Evolutionary conservation across 2,113 vertebrate species (phyloP), one percentile per base, ranked within the genome.

Genomic region (Hippocampus comes): DNA sequence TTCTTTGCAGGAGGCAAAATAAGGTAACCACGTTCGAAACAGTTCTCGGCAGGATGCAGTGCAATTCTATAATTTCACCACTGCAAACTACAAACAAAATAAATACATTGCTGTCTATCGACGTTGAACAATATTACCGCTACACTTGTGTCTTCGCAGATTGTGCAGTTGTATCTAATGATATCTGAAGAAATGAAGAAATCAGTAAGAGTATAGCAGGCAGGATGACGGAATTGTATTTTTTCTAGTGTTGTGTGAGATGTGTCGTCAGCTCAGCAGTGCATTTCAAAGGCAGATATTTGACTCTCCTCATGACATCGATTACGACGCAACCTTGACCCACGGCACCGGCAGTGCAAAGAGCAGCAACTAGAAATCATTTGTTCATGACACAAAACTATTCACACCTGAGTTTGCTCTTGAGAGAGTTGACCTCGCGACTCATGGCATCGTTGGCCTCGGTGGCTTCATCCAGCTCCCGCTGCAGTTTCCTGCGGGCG

Each of bases 401-500:
- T 43, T 68, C 84, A 82, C 78, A 91, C 90, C 90, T 87, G 78
- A 91, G 87, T 87, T 91, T 91, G 80, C 73, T 91, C 80, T 90
- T 91, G 8, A 91, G 88, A 25, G 88, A 75, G 82, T 81, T 88
- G 78, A 91, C 81, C 74, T 91, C 90, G 0, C 90, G 88, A 76
- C 92, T 92, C 93, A 98, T 89, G 80, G 92, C 84, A 0, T 98
- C 96, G 0, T 93, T 96, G 78, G 95, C 89, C 90, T 99, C 97
- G 0, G 92, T 93, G 59, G 95, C 95, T 78, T 99, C 96, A 0
- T 98, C 96, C 88, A 99, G 93, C 91, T 99, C 97, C 17, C 96
- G 90, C 91, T 99, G 96, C 85, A 99, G 93, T 89, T 99, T 99
- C 91, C 96, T 93, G 84, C 96, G 96, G 74, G 93, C 94, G 1